These are phyloP conservation scores for Trachelus iudaicus DNA, from an alignment of 2,888 invertebrate genomes.

Conservation along the genomic window DNA sequence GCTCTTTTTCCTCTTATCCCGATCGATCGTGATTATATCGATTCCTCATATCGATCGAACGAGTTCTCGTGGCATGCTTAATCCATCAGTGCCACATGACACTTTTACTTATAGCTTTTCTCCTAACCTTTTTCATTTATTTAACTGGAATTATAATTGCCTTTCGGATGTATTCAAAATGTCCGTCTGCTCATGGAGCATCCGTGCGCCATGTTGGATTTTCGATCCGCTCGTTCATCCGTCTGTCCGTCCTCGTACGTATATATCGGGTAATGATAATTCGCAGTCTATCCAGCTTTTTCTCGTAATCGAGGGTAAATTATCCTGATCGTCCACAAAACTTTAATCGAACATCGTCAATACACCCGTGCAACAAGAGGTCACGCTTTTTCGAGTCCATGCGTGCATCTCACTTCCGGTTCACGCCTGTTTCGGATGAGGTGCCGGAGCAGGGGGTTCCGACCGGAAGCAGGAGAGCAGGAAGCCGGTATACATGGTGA, in stretches of 20 bases:
- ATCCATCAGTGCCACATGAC: too few species aligned
- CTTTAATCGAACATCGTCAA: conserved; percentile 11
- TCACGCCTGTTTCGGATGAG: conserved; percentile 78
- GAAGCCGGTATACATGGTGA: conserved; percentile 91
- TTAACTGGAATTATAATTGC: conserved; percentile 17
- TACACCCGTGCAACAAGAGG: conserved; percentile 16
- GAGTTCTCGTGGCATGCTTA: too few species aligned
- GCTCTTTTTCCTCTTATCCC: too few species aligned
- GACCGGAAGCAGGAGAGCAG: conserved; percentile 89
- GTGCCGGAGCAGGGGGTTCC: conserved; percentile 71
- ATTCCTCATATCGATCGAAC: too few species aligned
- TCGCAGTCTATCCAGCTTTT: too few species aligned
- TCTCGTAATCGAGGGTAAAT: too few species aligned
- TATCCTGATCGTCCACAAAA: too few species aligned
- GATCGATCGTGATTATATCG: too few species aligned
- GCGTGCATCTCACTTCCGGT: conserved; percentile 17
- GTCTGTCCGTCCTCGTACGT: too few species aligned
- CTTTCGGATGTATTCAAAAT: conserved; percentile 14
- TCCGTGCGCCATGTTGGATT: background rate
- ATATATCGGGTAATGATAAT: too few species aligned
- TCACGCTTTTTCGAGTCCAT: conserved; percentile 16
- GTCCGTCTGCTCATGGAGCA: background rate
- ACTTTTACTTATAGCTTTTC: background rate
- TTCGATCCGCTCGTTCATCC: too few species aligned
- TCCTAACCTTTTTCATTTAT: background rate